These are phyloP conservation scores for Hippoglossus stenolepis DNA, from an alignment of 2,113 vertebrate genomes.

Conservation along the genomic window DNA sequence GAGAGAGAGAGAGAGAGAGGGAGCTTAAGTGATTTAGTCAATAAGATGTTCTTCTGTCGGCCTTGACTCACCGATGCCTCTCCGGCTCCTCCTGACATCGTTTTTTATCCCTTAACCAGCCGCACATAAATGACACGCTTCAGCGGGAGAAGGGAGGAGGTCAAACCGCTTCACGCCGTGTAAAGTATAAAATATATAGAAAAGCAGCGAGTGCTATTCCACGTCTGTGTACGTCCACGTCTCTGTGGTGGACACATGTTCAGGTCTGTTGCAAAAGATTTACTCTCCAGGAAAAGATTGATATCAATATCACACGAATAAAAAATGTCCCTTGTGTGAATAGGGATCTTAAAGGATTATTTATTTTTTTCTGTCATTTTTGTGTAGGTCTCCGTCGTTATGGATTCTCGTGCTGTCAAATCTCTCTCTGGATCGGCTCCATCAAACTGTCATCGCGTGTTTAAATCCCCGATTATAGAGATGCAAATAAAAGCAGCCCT, in stretches of 20 bases:
- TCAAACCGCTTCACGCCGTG: neutral
- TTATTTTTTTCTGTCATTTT: neutral
- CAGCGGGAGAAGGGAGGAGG: neutral
- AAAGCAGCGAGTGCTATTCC: too few species aligned
- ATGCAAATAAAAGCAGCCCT: neutral
- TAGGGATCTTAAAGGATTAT: neutral
- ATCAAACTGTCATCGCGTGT: neutral
- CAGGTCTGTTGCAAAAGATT: too few species aligned
- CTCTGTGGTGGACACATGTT: too few species aligned
- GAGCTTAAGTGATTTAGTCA: slow-evolving; percentile 31
- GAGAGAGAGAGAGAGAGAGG: too few species aligned
- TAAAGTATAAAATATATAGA: too few species aligned
- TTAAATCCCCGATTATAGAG: slow-evolving; percentile 2
- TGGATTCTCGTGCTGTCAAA: neutral
- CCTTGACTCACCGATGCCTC: slow-evolving; percentile 40
- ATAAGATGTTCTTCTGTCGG: slow-evolving; percentile 44
- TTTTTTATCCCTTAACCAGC: slow-evolving; percentile 35
- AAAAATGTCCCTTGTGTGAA: too few species aligned
- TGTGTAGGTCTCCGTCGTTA: neutral
- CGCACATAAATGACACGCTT: slow-evolving; percentile 22
- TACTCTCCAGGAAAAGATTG: too few species aligned
- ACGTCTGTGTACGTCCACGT: too few species aligned
- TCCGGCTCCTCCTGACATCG: neutral
- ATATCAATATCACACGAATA: too few species aligned
- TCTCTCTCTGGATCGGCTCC: slow-evolving; percentile 5